These are phyloP conservation scores for Tenthredo scrophulariae DNA, from an alignment of 2,888 invertebrate genomes.

Conservation along the genomic window DNA sequence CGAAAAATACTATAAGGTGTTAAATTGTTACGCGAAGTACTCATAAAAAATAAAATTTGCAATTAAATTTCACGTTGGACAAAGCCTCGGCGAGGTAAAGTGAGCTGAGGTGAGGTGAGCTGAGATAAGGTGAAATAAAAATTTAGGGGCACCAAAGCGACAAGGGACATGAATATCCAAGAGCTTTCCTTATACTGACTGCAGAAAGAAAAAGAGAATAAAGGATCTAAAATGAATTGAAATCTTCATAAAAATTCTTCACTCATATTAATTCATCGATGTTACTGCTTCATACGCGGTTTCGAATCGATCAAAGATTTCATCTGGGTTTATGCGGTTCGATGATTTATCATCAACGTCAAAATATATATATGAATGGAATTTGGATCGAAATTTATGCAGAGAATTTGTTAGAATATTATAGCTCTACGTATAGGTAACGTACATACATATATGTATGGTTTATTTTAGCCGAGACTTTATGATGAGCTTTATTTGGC, in stretches of 20 bases:
- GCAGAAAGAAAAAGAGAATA: not conserved
- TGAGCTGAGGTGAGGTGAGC: not conserved
- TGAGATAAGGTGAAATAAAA: conserved; percentile 7
- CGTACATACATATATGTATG: not conserved
- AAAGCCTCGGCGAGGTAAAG: not conserved
- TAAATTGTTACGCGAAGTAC: not conserved
- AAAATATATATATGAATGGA: not conserved
- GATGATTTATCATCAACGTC: not conserved
- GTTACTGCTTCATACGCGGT: not conserved
- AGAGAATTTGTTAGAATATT: not conserved
- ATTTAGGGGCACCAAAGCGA: not conserved
- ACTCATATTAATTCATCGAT: not conserved
- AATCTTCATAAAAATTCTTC: not conserved
- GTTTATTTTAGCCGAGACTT: conserved; percentile 5
- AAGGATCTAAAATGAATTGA: not conserved
- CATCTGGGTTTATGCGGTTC: not conserved
- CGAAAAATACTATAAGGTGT: not conserved
- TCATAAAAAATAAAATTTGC: not conserved
- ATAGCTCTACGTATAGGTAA: not conserved
- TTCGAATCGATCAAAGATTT: not conserved
- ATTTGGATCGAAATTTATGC: not conserved
- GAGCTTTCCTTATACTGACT: not conserved
- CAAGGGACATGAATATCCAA: conserved; percentile 35
- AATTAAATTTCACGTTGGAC: conserved; percentile 21
- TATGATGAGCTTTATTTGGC: conserved; percentile 37